A percentile compares a stretch with the other conserved stretches of the same genome.
Evolutionary conservation across 1,140 invertebrate species (phyloP).

Genomic region (Drosophila tristis): DNA sequence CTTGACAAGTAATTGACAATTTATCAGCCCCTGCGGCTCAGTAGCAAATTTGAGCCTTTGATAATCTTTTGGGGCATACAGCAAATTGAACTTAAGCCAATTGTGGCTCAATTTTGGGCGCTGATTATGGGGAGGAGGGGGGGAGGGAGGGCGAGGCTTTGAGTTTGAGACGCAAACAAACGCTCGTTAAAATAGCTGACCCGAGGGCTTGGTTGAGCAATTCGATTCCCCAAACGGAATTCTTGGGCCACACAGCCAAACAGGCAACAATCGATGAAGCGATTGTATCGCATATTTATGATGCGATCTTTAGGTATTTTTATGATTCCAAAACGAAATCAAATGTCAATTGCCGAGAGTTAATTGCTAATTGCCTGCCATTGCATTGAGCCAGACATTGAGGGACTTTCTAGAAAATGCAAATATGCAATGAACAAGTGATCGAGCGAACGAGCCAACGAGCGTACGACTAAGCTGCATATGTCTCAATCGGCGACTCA

Average conservation of each 20-base stretch:
- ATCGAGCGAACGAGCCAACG: too few relatives aligned
- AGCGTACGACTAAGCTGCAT: too few relatives aligned
- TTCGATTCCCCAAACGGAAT: conserved; percentile 56
- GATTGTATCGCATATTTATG: conserved; percentile 71
- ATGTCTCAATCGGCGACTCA: conserved; percentile 24
- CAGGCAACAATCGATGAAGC: conserved; percentile 48
- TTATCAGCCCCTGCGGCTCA: conserved; percentile 19
- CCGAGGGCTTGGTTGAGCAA: conserved; percentile 74
- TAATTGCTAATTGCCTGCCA: conserved; percentile 67
- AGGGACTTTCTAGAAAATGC: conserved; percentile 75
- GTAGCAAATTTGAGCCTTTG: conserved; percentile 29
- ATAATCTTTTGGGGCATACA: conserved; percentile 36
- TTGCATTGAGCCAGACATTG: conserved; percentile 56
- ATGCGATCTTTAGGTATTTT: conserved; percentile 29
- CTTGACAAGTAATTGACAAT: conserved; percentile 16
- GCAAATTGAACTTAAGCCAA: conserved; percentile 39
- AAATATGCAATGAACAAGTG: conserved; percentile 53
- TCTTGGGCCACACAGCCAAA: conserved; percentile 51
- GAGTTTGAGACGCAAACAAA: conserved; percentile 38
- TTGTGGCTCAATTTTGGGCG: conserved; percentile 22
- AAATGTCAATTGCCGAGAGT: conserved; percentile 71
- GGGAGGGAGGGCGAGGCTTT: not conserved
- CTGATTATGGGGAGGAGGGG: conserved; percentile 25
- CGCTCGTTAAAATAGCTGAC: conserved; percentile 65
- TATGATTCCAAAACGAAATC: conserved; percentile 25